Conservation (phyloP, 2,888 invertebrate species). For the Cabera pusaria region DNA sequence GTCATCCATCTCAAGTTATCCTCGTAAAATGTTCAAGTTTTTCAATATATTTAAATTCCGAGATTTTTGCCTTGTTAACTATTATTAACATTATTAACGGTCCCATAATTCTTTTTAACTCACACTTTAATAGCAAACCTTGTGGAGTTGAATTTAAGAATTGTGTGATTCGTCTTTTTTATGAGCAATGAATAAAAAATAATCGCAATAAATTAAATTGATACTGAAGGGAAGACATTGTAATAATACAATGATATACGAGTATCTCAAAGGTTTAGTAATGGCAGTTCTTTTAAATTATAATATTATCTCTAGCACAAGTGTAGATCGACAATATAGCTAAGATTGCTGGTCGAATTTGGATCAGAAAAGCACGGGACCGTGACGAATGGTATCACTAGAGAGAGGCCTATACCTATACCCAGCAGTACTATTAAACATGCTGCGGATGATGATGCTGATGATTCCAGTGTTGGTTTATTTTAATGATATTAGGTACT, state of each 20-base stretch:
- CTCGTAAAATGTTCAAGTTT: conserved; percentile 6
- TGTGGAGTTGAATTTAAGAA: conserved; percentile 3
- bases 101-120: conserved; percentile 6
- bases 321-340: too few relatives aligned
- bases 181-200: conserved; percentile 6
- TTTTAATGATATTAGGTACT: too few relatives aligned
- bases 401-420: too few relatives aligned
- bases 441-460: too few relatives aligned
- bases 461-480: too few relatives aligned
- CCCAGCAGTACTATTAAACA: too few relatives aligned
- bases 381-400: too few relatives aligned
- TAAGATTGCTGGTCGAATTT: too few relatives aligned
- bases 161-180: conserved; percentile 9
- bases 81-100: conserved; percentile 10
- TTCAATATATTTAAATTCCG: conserved; percentile 8
- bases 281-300: too few relatives aligned
- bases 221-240: background rate
- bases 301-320: too few relatives aligned
- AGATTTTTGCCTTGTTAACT: conserved; percentile 5
- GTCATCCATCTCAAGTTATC: conserved; percentile 1
- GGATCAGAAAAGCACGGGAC: too few relatives aligned
- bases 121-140: conserved; percentile 2
- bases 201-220: background rate
- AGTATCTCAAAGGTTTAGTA: too few relatives aligned
- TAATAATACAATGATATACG: conserved; percentile 3